A percentile compares a stretch with the other conserved stretches of the same genome.
phyloP scores from a whole-genome alignment of 1,140 invertebrate species.

The Camponotus floridanus region DNA sequence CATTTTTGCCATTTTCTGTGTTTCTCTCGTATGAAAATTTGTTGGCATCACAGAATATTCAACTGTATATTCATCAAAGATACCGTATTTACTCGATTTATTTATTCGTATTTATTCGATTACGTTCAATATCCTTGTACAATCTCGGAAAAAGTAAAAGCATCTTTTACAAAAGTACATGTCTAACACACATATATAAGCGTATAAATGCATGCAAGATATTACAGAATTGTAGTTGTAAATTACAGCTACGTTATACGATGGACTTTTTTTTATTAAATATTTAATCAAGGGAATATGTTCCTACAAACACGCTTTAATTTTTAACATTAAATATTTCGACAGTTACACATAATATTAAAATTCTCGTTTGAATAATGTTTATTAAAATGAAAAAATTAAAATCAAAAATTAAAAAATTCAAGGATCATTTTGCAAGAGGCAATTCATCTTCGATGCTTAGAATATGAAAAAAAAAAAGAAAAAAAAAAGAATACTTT shows the following conservation, averaged over 20 bases:
- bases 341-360: background rate
- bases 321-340: background rate
- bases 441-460: background rate
- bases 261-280: background rate
- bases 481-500: background rate
- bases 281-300: background rate
- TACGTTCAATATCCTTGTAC: conserved; percentile 14
- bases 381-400: background rate
- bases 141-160: background rate
- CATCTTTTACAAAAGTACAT: background rate
- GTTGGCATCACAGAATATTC: conserved; percentile 8
- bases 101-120: background rate
- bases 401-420: too few relatives aligned
- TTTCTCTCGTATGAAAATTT: conserved; percentile 36
- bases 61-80: conserved; percentile 15
- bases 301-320: background rate
- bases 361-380: background rate
- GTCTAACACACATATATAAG: background rate
- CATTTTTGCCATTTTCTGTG: background rate
- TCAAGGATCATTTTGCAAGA: background rate
- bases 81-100: conserved; percentile 34
- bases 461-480: too few relatives aligned
- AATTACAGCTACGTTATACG: too few relatives aligned
- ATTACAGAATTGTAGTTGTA: background rate
- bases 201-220: background rate